Conservation (phyloP, 2,888 invertebrate species). For the Cheilosia impressa region DNA sequence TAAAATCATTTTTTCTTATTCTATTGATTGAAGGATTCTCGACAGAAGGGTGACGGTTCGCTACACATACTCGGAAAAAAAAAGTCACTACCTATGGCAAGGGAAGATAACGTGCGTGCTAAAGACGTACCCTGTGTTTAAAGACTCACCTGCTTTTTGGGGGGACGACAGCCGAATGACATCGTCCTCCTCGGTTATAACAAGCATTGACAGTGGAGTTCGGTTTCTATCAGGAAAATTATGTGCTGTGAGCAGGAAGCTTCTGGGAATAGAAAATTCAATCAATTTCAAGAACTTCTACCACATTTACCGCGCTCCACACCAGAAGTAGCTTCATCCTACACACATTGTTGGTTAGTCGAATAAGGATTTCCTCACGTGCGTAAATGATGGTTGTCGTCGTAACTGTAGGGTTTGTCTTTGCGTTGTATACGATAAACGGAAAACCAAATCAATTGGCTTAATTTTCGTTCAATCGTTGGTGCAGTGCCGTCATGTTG, state of each 20-base stretch:
- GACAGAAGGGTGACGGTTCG: background rate
- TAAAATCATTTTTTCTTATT: conserved; percentile 29
- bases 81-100: conserved; percentile 1
- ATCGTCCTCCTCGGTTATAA: background rate
- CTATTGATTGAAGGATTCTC: conserved; percentile 5
- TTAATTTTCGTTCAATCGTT: conserved; percentile 24
- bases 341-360: conserved; percentile 15
- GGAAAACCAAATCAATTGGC: conserved; percentile 27
- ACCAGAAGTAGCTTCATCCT: conserved; percentile 5
- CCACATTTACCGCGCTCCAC: conserved; percentile 26
- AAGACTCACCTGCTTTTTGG: conserved; percentile 12
- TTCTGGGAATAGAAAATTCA: conserved; percentile 53
- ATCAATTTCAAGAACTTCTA: conserved; percentile 41
- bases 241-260: conserved; percentile 4
- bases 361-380: conserved; percentile 1
- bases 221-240: conserved; percentile 21
- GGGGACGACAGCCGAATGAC: background rate
- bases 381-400: conserved; percentile 15
- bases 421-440: conserved; percentile 23
- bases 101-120: background rate
- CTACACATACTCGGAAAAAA: background rate
- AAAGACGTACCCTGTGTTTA: background rate
- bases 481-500: background rate
- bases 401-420: conserved; percentile 14
- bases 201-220: conserved; percentile 10